These are phyloP conservation scores for Eurytoma adleriae DNA, from an alignment of 2,888 invertebrate genomes.

Conservation along the genomic window DNA sequence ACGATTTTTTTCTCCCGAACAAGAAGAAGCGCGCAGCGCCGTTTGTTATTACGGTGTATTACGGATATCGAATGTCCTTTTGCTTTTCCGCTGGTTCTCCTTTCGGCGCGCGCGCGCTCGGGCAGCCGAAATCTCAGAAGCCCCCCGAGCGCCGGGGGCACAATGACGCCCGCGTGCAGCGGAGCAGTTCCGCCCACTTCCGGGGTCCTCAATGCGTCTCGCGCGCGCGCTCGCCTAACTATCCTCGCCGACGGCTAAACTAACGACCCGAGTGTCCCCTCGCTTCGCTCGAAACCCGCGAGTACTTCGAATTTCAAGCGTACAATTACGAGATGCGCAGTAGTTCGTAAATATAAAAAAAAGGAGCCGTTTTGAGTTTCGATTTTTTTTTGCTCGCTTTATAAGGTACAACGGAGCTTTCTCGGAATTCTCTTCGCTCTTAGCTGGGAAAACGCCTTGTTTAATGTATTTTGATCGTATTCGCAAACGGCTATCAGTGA, in stretches of 20 bases:
- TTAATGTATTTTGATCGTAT: too few species aligned
- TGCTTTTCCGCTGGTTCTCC: constrained; percentile 57
- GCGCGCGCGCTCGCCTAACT: constrained; percentile 68
- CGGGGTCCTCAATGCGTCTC: constrained; percentile 58
- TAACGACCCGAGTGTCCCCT: too few species aligned
- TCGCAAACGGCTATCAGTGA: neutral
- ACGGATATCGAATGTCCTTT: constrained; percentile 76
- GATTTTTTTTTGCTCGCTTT: constrained; percentile 10
- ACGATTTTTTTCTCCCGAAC: constrained; percentile 61
- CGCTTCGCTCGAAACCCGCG: constrained; percentile 15
- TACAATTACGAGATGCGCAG: constrained; percentile 51
- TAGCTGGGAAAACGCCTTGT: neutral
- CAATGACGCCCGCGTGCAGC: constrained; percentile 55
- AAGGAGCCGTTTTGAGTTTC: constrained; percentile 10
- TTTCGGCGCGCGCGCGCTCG: neutral
- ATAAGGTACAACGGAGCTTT: constrained; percentile 24
- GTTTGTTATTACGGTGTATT: constrained; percentile 74
- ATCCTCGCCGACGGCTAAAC: constrained; percentile 63
- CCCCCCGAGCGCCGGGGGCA: neutral
- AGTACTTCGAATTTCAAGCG: constrained; percentile 52
- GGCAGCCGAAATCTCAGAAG: constrained; percentile 28
- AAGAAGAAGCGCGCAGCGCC: constrained; percentile 57
- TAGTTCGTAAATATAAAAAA: constrained; percentile 19
- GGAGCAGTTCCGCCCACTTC: constrained; percentile 75
- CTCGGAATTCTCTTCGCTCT: neutral